Evolutionary conservation across 2,113 vertebrate species (phyloP).

Genomic region (Polypterus senegalus): DNA sequence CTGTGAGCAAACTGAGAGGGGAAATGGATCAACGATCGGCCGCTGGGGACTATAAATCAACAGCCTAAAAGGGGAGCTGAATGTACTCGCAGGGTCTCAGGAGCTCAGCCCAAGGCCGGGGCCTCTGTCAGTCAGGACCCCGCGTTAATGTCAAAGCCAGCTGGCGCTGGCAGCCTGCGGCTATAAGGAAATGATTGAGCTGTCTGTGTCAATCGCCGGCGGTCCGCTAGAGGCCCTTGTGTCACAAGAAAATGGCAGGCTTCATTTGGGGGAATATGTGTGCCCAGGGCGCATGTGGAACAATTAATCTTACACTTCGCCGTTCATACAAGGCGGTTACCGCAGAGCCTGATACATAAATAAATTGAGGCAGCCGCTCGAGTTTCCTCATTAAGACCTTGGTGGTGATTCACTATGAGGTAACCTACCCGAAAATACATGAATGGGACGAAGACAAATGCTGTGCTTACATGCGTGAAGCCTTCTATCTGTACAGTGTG

Average conservation of each 20-base stretch:
- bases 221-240: conserved; percentile 70
- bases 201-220: conserved; percentile 59
- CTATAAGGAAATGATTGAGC: conserved; percentile 57
- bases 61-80: conserved; percentile 59
- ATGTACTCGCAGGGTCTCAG: conserved; percentile 54
- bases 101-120: conserved; percentile 48
- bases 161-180: conserved; percentile 47
- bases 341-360: no score
- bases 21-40: conserved; percentile 59
- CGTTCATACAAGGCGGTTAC: no score
- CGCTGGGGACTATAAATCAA: conserved; percentile 67
- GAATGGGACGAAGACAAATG: no score
- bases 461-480: no score
- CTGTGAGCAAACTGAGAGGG: conserved; percentile 64
- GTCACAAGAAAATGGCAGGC: conserved; percentile 34
- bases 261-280: neutral
- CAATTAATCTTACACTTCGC: no score
- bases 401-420: no score
- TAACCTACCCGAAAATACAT: no score
- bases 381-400: no score
- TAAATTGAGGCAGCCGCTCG: no score
- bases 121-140: conserved; percentile 52
- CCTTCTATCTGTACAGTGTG: no score
- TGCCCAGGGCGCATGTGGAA: no score
- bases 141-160: conserved; percentile 63